Percentiles rank a stretch among this genome's conserved stretches.
Conservation (phyloP, 2,113 vertebrate genomes). For the Callocephalon fimbriatum region DNA sequence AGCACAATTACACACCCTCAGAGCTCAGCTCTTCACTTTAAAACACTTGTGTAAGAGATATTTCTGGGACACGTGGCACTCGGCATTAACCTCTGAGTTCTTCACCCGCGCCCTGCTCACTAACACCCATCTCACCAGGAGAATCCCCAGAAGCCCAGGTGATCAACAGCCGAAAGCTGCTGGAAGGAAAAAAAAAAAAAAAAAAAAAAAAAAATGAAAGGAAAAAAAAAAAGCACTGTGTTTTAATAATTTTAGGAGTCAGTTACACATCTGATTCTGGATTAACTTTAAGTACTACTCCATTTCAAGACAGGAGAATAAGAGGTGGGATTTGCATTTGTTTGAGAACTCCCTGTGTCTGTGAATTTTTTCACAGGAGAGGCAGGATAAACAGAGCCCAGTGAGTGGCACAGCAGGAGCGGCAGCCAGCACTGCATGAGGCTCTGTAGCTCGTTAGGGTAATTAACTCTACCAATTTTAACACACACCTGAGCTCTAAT, state of each 20-base stretch:
- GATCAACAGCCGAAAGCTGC: background rate
- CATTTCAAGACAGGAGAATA: background rate
- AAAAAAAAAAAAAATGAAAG: too few species aligned
- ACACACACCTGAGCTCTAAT: background rate
- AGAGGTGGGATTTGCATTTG: background rate
- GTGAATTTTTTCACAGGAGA: fast-evolving
- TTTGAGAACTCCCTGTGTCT: background rate
- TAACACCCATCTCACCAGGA: background rate
- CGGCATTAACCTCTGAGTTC: background rate
- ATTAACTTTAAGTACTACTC: background rate
- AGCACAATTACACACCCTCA: background rate
- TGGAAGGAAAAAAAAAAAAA: fast-evolving
- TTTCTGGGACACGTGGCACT: fast-evolving
- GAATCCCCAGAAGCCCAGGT: background rate
- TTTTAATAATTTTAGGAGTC: background rate
- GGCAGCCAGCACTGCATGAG: fast-evolving
- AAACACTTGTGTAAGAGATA: background rate
- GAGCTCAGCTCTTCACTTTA: background rate
- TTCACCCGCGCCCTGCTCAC: background rate
- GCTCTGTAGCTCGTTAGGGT: background rate
- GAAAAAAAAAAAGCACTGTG: background rate
- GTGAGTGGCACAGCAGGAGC: fast-evolving
- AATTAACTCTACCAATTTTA: background rate
- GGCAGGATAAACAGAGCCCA: background rate
- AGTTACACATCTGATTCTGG: fast-evolving